Evolutionary conservation across 2,113 vertebrate genomes (phyloP), one percentile per base, ranked within the genome.

Genomic region (Baryphthengus martii): DNA sequence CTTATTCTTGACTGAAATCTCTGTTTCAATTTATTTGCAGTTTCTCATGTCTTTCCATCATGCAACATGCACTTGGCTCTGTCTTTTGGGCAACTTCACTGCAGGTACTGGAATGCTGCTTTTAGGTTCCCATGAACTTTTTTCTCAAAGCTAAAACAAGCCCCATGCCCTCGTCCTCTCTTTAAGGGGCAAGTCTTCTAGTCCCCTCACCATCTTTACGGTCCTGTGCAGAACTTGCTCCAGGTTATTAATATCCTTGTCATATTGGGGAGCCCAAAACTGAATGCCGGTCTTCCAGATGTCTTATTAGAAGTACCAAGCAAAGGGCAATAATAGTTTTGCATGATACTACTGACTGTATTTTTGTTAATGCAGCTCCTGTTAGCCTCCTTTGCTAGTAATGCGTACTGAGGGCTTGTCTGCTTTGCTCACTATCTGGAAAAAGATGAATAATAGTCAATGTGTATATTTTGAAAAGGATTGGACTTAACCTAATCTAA

Each of bases 231-330:
- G 40, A 90, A 45, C 45, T 59, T 83, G 7, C 6, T 84, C 10
- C 13, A n/a, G 9, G 16, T 56, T 73, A 31, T 37, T 14, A n/a
- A 52, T 31, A 79, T 71, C 13, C 15, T 45, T 89, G 28, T 65
- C 1, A 0, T 55, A 8, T 0, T 56, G 10, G 12, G 16, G n/a
- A 16, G 3, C 17, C 19, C 20, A 45, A 50, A 89, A 77, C 29
- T 45, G 45, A 71, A 39, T 45, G 28, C 5, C 5, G 19, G 9
- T 78, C 15, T 85, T 87, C 55, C 66, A 47, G 26, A 11, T 93
- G 33, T 14, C 13, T 11, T 74, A 8, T 10, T 74, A 28, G 4
- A 59, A 74, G 56, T 63, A 56, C 31, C 15, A 55, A 23, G 33
- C 23, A 35, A 81, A 58, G n/a, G 7, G 31, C 13, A 61, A 24